Percentiles rank a stretch among this genome's conserved stretches.
Evolutionary conservation across 92 coral and sea anemone genomes (phyloP).

Genomic region (Actinernus sp.): DNA sequence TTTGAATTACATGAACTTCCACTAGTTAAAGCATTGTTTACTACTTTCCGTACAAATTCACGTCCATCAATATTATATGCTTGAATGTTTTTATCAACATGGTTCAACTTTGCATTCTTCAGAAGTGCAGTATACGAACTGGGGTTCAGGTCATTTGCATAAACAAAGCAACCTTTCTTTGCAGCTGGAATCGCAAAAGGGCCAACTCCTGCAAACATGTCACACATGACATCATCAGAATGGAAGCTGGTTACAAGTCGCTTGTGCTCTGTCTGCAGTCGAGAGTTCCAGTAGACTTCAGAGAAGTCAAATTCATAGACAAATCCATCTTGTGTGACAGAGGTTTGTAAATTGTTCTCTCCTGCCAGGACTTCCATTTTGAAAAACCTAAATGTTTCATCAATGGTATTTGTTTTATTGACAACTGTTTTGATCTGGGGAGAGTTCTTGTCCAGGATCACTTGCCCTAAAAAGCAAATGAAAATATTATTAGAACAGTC

Average conservation of each 20-base stretch:
- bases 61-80: conserved; percentile 92
- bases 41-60: conserved; percentile 70
- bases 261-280: conserved; percentile 93
- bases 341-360: conserved; percentile 72
- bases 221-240: conserved; percentile 78
- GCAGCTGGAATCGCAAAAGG: conserved; percentile 99
- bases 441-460: conserved; percentile 89
- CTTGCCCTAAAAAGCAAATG: conserved; percentile 89
- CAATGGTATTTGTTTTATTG: conserved; percentile 89
- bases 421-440: conserved; percentile 98
- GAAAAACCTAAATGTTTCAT: conserved; percentile 90
- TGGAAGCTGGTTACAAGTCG: conserved; percentile 77
- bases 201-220: conserved; percentile 99
- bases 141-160: conserved; percentile 96
- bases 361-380: conserved; percentile 97
- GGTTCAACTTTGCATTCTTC: conserved; percentile 83
- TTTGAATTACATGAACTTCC: background rate
- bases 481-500: too few relatives aligned
- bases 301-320: conserved; percentile 93
- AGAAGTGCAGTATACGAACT: conserved; percentile 77
- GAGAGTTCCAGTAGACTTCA: conserved; percentile 99
- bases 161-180: conserved; percentile 90
- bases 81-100: conserved; percentile 58
- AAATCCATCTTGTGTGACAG: conserved; percentile 89
- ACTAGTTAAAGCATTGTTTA: conserved; percentile 26